Conservation (phyloP, 2,797 vertebrate genomes). For the Parauchenoglanis ngamensis region DNA sequence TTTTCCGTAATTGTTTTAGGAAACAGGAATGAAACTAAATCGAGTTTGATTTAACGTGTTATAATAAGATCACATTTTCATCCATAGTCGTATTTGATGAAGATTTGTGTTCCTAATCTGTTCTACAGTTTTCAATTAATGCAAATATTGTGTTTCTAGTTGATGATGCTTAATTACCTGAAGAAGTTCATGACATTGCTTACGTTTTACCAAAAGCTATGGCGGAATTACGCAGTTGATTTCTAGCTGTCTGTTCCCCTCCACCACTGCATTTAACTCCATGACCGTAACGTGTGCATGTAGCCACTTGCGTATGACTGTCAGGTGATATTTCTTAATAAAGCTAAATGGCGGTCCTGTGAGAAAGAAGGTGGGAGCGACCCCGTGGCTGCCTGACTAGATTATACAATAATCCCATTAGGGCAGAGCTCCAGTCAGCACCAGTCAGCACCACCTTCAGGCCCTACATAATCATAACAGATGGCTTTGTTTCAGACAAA, state of each 20-base stretch:
- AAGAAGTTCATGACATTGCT: neutral
- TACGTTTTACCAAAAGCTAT: neutral
- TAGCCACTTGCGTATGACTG: constrained; percentile 14
- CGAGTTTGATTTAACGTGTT: neutral
- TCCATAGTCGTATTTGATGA: neutral
- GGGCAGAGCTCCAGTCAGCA: constrained; percentile 44
- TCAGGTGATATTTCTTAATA: constrained; percentile 38
- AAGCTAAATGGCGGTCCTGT: constrained; percentile 50
- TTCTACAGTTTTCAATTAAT: neutral
- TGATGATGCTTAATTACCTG: neutral
- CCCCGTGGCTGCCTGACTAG: constrained; percentile 47
- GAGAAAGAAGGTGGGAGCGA: constrained; percentile 38
- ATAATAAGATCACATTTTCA: neutral
- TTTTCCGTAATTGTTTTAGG: neutral
- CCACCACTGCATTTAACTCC: neutral
- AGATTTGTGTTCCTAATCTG: neutral
- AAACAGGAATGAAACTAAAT: neutral
- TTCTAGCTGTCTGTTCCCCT: neutral
- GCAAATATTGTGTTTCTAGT: neutral
- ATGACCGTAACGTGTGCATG: constrained; percentile 24
- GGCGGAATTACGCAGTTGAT: neutral
- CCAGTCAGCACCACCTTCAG: constrained; percentile 43
- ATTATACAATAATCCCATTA: constrained; percentile 55
- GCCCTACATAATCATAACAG: constrained; percentile 46
- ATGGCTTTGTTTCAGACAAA: constrained; percentile 44